These are phyloP conservation scores for Heliornis fulica DNA, from an alignment of 2,113 vertebrate genomes.

Conservation along the genomic window DNA sequence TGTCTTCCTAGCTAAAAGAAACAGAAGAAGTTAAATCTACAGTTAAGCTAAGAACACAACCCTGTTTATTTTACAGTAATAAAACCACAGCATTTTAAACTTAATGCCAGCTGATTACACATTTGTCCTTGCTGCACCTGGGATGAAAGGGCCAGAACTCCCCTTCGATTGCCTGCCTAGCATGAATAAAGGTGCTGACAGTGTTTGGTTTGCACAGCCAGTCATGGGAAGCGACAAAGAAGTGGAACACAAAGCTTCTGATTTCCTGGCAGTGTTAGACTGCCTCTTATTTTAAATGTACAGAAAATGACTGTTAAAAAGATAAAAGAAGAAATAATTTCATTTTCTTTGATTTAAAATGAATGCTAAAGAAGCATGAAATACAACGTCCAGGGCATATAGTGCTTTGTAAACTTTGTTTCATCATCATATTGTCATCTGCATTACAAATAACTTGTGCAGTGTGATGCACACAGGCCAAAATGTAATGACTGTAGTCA, in stretches of 20 bases:
- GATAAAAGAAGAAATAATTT: background rate
- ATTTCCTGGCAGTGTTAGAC: background rate
- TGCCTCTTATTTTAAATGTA: background rate
- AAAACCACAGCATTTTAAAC: background rate
- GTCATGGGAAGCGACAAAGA: background rate
- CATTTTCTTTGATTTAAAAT: background rate
- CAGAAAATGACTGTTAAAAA: background rate
- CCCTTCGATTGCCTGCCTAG: background rate
- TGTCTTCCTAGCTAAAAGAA: background rate
- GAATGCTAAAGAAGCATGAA: background rate
- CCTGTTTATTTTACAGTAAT: conserved; percentile 3
- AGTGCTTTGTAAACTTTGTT: background rate
- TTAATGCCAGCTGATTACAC: conserved; percentile 14
- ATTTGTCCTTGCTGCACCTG: background rate
- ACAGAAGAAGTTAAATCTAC: background rate
- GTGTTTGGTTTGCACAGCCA: background rate
- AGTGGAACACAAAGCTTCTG: background rate
- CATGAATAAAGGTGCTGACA: background rate
- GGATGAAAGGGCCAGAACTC: background rate
- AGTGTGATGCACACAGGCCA: background rate
- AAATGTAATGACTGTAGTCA: background rate
- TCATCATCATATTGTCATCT: background rate
- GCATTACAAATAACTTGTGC: background rate
- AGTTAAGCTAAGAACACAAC: background rate
- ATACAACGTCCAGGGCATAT: background rate